Evolutionary conservation across 2,113 vertebrate species (phyloP).

Genomic region (Trematocara marginatum): DNA sequence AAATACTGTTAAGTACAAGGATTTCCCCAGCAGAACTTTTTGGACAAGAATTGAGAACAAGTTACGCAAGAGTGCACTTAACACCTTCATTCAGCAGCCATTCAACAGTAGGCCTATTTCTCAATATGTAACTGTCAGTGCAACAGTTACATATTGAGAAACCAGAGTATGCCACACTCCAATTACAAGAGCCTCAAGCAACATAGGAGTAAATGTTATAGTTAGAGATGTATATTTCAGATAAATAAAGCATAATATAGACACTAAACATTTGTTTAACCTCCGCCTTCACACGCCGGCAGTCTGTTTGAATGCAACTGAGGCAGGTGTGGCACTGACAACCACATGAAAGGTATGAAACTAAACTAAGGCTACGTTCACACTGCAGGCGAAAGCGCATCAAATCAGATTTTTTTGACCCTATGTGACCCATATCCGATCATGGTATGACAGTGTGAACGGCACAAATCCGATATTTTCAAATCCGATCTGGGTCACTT

Average conservation of each 20-base stretch:
- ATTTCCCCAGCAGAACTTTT: neutral
- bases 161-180: neutral
- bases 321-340: neutral
- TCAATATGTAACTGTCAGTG: neutral
- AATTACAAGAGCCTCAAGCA: neutral
- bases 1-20: neutral
- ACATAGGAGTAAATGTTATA: neutral
- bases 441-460: too few relatives aligned
- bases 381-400: too few relatives aligned
- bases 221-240: neutral
- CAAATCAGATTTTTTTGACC: too few relatives aligned
- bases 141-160: too few relatives aligned
- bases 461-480: too few relatives aligned
- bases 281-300: neutral
- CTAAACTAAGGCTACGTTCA: neutral
- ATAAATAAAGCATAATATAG: neutral
- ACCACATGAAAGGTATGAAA: neutral
- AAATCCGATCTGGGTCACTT: too few relatives aligned
- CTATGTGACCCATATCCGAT: too few relatives aligned
- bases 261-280: neutral
- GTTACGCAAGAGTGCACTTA: neutral
- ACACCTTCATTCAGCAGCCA: neutral
- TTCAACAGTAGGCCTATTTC: neutral
- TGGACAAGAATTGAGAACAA: neutral
- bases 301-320: neutral